Base-by-base conservation (phyloP, 53 echinoderm and acorn worm genomes). In the Actinopyga echinites region DNA sequence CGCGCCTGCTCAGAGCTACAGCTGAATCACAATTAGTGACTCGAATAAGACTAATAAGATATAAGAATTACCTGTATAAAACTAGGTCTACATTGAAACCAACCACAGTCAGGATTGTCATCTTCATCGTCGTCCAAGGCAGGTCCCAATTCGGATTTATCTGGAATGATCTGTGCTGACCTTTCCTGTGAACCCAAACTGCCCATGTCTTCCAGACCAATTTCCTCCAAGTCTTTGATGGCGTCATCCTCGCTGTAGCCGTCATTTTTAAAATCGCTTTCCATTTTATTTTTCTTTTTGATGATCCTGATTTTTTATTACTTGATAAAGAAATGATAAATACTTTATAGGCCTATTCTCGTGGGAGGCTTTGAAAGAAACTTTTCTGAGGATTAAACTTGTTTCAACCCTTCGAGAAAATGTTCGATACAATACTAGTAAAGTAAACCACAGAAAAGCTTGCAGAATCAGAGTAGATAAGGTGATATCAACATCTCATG, bases 61-160 rank as follows among this genome's bases (percentile, higher is more conserved):
- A n/a, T n/a, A n/a, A 61, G 30, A 29, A 62, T 52, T 53, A 88
- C 88, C 83, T 88, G 83, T 19, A 90, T 49, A 52, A 82, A 92
- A 2, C 73, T 29, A 5, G 96, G 96, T 29, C 92, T 57, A 32
- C 85, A 69, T 0, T 78, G 30, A 6, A 87, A 80, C 91, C 93
- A 93, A 12, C 93, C 93, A 24, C 93, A 93, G 23, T 91, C 40
- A 0, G 84, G 91, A 3, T 92, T 86, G 30, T 89, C 91, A 3
- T 86, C 84, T 19, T 79, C 91, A 34, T 87, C 86, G 2, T 69
- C 74, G 0, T 64, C 67, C 45, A 26, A 19, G 23, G 12, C 19
- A 11, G 13, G 17, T 15, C n/a, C 19, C 28, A 75, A 26, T 54
- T 54, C 24, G 23, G 75, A 52, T 45, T 75, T 20, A 2, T 34